Percentiles rank a stretch among this genome's conserved stretches.
phyloP scores from a whole-genome alignment of 2,888 invertebrate genomes.

The Sminthurinus aureus region DNA sequence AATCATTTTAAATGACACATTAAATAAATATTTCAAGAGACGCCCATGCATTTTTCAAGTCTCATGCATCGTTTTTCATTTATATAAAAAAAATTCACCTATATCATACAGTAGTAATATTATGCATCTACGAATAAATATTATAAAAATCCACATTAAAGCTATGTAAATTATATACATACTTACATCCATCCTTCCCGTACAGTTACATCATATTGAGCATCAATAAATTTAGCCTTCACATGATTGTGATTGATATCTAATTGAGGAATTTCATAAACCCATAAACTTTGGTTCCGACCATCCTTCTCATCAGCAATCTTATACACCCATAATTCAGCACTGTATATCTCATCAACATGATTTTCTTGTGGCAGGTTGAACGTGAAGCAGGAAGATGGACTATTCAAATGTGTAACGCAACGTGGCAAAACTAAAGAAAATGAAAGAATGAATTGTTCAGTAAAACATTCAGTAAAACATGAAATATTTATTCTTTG shows the following conservation, averaged over 20 bases:
- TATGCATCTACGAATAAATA: not conserved
- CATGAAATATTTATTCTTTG: too few species aligned
- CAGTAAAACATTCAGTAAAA: not conserved
- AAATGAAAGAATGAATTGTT: constrained; percentile 18
- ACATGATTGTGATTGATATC: constrained; percentile 24
- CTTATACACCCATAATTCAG: constrained; percentile 84
- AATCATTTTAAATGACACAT: constrained; percentile 72
- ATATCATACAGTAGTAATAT: not conserved
- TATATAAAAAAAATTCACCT: not conserved
- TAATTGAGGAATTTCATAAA: constrained; percentile 74
- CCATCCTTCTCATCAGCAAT: constrained; percentile 69
- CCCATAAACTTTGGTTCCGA: constrained; percentile 77
- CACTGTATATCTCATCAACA: constrained; percentile 71
- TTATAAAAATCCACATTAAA: too few species aligned
- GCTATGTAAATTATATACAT: too few species aligned
- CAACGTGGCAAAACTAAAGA: constrained; percentile 43
- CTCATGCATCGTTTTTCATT: not conserved
- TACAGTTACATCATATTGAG: constrained; percentile 26
- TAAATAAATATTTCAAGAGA: not conserved
- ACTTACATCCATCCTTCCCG: constrained; percentile 8
- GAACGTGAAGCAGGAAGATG: constrained; percentile 72
- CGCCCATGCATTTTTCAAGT: not conserved
- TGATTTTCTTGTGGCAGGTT: constrained; percentile 77
- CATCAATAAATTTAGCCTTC: constrained; percentile 25
- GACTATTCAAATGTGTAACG: constrained; percentile 31